These are phyloP conservation scores for Bembecia ichneumoniformis DNA, from an alignment of 2,888 invertebrate genomes.

Conservation along the genomic window DNA sequence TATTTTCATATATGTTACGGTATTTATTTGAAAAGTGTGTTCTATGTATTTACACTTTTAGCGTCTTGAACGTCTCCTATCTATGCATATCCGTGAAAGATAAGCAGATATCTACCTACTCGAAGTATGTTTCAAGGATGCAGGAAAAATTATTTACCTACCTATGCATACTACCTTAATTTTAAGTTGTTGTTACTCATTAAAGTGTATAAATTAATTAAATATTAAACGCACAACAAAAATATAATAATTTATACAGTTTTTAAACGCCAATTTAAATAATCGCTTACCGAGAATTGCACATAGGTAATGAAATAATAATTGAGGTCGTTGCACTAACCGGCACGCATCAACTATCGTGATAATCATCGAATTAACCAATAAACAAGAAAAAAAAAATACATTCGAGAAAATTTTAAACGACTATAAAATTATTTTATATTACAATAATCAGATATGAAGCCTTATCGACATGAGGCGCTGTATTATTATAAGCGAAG, in stretches of 20 bases:
- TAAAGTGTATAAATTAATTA: too few species aligned
- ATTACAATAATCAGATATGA: not conserved
- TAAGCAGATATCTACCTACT: not conserved
- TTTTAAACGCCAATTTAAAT: too few species aligned
- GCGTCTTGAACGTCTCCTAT: not conserved
- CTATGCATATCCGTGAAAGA: not conserved
- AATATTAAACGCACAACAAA: too few species aligned
- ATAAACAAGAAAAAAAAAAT: not conserved
- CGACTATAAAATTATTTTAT: not conserved
- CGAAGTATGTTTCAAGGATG: too few species aligned
- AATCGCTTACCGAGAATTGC: not conserved
- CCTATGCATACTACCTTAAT: too few species aligned
- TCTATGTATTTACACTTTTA: too few species aligned
- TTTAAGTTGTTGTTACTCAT: too few species aligned
- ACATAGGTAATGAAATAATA: not conserved
- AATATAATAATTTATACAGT: too few species aligned
- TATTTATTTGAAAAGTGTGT: too few species aligned
- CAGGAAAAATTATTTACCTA: too few species aligned
- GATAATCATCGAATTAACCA: slow-evolving; percentile 4
- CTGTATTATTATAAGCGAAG: not conserved
- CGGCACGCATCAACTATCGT: slow-evolving; percentile 2
- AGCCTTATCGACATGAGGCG: not conserved
- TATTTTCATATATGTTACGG: too few species aligned
- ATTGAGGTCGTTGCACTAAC: slow-evolving; percentile 4
- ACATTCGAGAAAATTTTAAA: not conserved